Conservation (phyloP, 2,113 vertebrate species). For the Crotalus horridus region DNA sequence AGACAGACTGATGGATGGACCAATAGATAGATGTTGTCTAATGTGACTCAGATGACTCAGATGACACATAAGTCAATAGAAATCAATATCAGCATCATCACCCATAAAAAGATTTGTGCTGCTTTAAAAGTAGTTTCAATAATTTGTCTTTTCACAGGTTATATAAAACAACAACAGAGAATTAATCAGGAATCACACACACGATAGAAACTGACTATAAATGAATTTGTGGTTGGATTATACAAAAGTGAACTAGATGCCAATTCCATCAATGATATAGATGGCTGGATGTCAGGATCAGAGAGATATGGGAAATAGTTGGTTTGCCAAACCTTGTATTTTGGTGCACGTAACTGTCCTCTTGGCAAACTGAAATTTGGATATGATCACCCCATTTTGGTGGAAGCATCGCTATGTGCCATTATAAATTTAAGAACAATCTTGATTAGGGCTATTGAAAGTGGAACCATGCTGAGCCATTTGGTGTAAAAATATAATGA, state of each 20-base stretch:
- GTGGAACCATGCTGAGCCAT: slow-evolving; percentile 67
- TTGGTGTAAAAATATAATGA: slow-evolving; percentile 67
- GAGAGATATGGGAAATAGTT: slow-evolving; percentile 36
- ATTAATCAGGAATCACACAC: slow-evolving; percentile 58
- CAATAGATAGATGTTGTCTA: not conserved
- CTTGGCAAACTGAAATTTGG: slow-evolving; percentile 53
- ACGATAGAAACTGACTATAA: slow-evolving; percentile 58
- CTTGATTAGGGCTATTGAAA: slow-evolving; percentile 65
- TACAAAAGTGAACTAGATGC: slow-evolving; percentile 38
- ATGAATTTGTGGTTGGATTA: slow-evolving; percentile 58
- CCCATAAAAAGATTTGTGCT: not conserved
- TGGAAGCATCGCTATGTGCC: slow-evolving; percentile 47
- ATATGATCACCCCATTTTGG: slow-evolving; percentile 63
- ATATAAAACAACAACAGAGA: slow-evolving; percentile 10
- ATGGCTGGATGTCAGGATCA: slow-evolving; percentile 45
- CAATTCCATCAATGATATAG: slow-evolving; percentile 36
- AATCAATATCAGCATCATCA: not conserved
- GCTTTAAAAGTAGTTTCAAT: not conserved
- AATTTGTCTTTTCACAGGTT: slow-evolving; percentile 36
- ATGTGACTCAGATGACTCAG: not conserved
- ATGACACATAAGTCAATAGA: not conserved
- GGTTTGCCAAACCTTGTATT: slow-evolving; percentile 43
- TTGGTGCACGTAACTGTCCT: slow-evolving; percentile 49
- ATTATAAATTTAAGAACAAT: slow-evolving; percentile 75
- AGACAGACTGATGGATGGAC: not conserved